Conservation (phyloP, 2,113 vertebrate species). For the Stegastes partitus region DNA sequence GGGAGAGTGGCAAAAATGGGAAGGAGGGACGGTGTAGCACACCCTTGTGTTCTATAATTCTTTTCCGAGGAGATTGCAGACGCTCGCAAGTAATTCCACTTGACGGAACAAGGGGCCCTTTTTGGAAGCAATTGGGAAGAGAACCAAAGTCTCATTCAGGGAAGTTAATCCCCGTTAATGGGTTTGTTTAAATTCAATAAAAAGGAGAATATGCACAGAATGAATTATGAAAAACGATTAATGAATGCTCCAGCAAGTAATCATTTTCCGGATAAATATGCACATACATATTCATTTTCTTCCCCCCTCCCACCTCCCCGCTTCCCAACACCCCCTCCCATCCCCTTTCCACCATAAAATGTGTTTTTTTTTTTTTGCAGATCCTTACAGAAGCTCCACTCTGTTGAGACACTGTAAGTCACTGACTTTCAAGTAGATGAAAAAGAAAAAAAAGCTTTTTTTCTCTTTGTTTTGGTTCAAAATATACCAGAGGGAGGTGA, state of each 20-base stretch:
- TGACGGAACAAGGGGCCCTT: conserved; percentile 77
- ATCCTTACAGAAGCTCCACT: conserved; percentile 11
- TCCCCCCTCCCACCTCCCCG: neutral
- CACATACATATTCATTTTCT: conserved; percentile 77
- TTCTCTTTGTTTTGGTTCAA: conserved; percentile 11
- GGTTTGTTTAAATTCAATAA: conserved; percentile 86
- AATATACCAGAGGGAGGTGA: neutral
- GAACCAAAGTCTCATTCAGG: conserved; percentile 83
- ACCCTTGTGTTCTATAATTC: conserved; percentile 78
- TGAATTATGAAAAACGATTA: conserved; percentile 82
- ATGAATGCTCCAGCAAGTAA: conserved; percentile 80
- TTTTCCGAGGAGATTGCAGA: conserved; percentile 77
- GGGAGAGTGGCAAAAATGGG: conserved; percentile 55
- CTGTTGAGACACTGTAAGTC: neutral
- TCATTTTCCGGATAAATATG: conserved; percentile 81
- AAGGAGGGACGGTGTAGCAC: conserved; percentile 59
- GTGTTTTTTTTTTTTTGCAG: conserved; percentile 12
- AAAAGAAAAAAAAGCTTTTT: neutral
- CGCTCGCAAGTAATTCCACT: conserved; percentile 77
- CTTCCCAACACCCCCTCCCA: neutral
- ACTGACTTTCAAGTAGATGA: conserved; percentile 15
- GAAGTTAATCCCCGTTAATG: conserved; percentile 85
- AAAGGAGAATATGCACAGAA: conserved; percentile 77
- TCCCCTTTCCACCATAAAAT: conserved; percentile 31
- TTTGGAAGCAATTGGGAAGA: conserved; percentile 78